These are phyloP conservation scores for Tetramorium bicarinatum DNA, from an alignment of 2,888 invertebrate genomes.

Conservation along the genomic window DNA sequence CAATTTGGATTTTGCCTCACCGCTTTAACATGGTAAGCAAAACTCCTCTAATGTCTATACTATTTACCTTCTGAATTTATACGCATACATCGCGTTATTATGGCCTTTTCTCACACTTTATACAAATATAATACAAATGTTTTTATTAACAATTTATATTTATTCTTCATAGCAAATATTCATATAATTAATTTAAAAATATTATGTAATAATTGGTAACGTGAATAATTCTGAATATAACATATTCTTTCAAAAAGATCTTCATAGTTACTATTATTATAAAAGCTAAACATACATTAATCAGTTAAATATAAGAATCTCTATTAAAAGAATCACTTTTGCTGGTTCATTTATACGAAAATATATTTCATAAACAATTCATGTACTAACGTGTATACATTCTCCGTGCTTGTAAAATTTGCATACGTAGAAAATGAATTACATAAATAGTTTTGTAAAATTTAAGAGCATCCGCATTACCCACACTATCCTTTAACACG, in stretches of 20 bases:
- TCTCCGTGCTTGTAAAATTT: not conserved
- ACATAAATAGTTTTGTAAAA: not conserved
- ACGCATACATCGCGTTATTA: not conserved
- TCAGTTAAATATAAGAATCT: too few relatives aligned
- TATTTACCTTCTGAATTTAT: slow-evolving; percentile 1
- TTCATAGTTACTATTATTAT: not conserved
- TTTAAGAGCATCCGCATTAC: not conserved
- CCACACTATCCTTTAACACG: not conserved
- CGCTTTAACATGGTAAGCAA: slow-evolving; percentile 44
- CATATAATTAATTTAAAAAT: not conserved
- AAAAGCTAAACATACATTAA: not conserved
- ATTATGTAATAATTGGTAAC: not conserved
- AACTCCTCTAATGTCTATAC: slow-evolving; percentile 30
- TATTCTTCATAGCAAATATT: not conserved
- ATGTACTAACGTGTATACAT: not conserved
- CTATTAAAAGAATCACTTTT: not conserved
- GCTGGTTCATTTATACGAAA: not conserved
- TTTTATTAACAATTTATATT: slow-evolving; percentile 9
- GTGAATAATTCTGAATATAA: not conserved
- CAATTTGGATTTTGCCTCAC: slow-evolving; percentile 31
- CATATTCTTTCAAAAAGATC: not conserved
- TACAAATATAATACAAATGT: not conserved
- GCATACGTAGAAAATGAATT: not conserved
- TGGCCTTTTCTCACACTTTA: not conserved
- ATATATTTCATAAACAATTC: not conserved